These are phyloP conservation scores for Ciconia maguari DNA, from an alignment of 2,113 vertebrate species.

Conservation along the genomic window DNA sequence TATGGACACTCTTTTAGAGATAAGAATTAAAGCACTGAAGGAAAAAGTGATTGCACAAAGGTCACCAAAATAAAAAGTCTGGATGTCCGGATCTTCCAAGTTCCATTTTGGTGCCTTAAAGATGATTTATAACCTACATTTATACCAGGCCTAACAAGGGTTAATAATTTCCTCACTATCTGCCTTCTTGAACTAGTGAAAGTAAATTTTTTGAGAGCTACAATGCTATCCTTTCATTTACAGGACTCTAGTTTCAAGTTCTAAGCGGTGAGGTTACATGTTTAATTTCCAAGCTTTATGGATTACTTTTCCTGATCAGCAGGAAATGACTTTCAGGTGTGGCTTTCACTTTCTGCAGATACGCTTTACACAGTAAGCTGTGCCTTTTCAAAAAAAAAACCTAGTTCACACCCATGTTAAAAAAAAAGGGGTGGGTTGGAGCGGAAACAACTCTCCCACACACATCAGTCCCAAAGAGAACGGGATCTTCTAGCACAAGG, in stretches of 20 bases:
- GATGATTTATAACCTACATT: not conserved
- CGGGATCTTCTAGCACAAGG: not conserved
- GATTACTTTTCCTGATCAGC: not conserved
- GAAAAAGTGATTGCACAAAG: not conserved
- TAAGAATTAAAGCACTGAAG: not conserved
- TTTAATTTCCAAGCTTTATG: not conserved
- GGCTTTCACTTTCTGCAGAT: slow-evolving; percentile 23
- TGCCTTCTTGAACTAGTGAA: not conserved
- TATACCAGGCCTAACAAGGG: not conserved
- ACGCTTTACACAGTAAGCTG: not conserved
- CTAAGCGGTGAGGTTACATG: not conserved
- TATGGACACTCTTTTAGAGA: not conserved
- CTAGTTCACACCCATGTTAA: not conserved
- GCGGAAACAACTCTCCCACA: not conserved
- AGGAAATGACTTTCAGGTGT: not conserved
- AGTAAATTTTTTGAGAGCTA: not conserved
- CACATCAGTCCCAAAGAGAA: not conserved
- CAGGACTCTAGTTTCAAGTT: not conserved
- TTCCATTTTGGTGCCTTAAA: not conserved
- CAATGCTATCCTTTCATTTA: not conserved
- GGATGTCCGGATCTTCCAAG: not conserved
- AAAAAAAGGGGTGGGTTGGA: not conserved
- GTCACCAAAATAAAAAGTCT: not conserved
- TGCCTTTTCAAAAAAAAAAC: not conserved
- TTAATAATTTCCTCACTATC: not conserved